Evolutionary conservation across 1,140 invertebrate genomes (phyloP).

Genomic region (Macrostomum lignano): DNA sequence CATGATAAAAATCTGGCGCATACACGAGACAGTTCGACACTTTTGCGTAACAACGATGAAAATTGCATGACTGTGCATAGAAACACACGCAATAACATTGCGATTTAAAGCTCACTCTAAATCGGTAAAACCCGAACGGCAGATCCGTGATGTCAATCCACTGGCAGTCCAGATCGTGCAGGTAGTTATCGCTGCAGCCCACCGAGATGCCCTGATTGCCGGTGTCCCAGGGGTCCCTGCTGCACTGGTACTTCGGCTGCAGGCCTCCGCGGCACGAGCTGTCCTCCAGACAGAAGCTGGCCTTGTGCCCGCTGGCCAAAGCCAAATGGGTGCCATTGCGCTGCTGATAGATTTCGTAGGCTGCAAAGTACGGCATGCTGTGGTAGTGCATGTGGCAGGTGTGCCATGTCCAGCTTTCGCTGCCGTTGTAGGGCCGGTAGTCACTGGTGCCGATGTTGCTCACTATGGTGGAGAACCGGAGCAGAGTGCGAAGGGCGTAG

Average conservation of each 20-base stretch:
- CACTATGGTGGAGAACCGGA: constrained; percentile 63
- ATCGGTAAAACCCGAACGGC: constrained; percentile 48
- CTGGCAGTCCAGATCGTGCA: constrained; percentile 73
- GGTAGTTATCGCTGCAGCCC: constrained; percentile 72
- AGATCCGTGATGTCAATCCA: constrained; percentile 84
- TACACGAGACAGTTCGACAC: too few relatives aligned
- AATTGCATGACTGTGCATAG: too few relatives aligned
- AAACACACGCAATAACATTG: too few relatives aligned
- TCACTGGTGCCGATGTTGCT: constrained; percentile 61
- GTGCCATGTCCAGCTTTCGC: constrained; percentile 80
- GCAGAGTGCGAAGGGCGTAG: constrained; percentile 39
- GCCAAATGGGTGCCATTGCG: constrained; percentile 34
- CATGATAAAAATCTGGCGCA: too few relatives aligned
- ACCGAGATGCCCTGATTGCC: constrained; percentile 38
- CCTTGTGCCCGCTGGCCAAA: constrained; percentile 75
- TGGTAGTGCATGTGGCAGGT: constrained; percentile 92
- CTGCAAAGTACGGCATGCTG: constrained; percentile 88
- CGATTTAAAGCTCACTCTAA: constrained; percentile 54
- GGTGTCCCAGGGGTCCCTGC: constrained; percentile 1
- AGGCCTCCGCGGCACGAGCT: constrained; percentile 52
- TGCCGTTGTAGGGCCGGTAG: constrained; percentile 58
- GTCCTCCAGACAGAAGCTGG: constrained; percentile 81
- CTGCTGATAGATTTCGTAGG: constrained; percentile 57
- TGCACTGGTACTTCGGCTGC: constrained; percentile 29
- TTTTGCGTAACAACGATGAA: too few relatives aligned